These are phyloP conservation scores for Labeo calbasu DNA, from an alignment of 2,797 vertebrate species.

Conservation along the genomic window DNA sequence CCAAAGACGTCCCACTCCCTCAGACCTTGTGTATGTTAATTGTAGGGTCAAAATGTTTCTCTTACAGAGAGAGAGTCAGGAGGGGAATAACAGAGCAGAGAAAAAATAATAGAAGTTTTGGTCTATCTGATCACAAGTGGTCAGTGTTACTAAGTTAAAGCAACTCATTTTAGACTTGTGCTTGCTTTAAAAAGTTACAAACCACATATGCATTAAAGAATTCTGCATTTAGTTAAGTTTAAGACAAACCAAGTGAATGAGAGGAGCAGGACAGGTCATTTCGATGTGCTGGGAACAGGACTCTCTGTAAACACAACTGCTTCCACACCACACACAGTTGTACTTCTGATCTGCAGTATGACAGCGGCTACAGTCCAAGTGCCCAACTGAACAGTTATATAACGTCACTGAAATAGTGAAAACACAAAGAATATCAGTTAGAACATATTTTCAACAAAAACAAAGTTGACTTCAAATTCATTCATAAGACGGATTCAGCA, in stretches of 20 bases:
- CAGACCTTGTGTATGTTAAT: background rate
- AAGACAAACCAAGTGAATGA: constrained; percentile 86
- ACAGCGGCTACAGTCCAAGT: constrained; percentile 93
- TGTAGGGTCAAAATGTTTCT: background rate
- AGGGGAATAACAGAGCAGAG: background rate
- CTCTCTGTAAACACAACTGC: constrained; percentile 84
- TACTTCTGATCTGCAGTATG: constrained; percentile 88
- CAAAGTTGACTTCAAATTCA: background rate
- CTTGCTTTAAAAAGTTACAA: background rate
- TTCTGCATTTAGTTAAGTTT: background rate
- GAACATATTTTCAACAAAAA: background rate
- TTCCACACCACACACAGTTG: constrained; percentile 92
- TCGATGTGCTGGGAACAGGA: constrained; percentile 84
- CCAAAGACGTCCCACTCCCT: background rate
- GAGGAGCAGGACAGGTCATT: constrained; percentile 88
- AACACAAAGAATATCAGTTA: background rate
- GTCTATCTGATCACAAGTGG: background rate
- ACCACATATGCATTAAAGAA: background rate
- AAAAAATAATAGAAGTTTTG: background rate
- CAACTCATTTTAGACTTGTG: background rate
- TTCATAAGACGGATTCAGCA: background rate
- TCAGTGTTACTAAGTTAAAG: background rate
- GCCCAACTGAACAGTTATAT: constrained; percentile 94
- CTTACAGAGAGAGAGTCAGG: background rate
- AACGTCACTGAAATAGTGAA: constrained; percentile 83